Base-by-base conservation (phyloP, 1,140 invertebrate species). In the Belonocnema kinseyi region DNA sequence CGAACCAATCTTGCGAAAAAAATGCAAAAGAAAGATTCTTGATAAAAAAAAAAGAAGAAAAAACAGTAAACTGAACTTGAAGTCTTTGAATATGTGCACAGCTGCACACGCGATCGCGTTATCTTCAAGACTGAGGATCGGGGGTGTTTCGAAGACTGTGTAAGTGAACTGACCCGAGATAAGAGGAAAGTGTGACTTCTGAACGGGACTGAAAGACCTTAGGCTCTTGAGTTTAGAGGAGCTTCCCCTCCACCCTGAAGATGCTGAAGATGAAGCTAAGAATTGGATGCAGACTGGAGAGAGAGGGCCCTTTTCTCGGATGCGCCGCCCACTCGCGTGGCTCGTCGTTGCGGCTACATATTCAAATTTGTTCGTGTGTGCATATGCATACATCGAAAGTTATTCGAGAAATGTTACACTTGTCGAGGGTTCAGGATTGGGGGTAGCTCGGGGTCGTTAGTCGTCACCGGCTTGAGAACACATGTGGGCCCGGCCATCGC, bases 311-410 rank as follows among this genome's bases (percentile, higher is more conserved):
- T 77, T 83, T 76, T 78, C 77, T 54, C 21, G 40, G 58, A 75
- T 73, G 88, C 88, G 81, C 90, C 90, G 89, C 90, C 90, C 86
- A 91, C 89, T 91, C 90, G 88, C 90, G 90, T 91, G 90, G 88
- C 89, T 85, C 77, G 26, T 33, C 26, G 26, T 33, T 33, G 26
- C 26, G 3, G 26, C 26, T 33, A 33, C 26, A 33, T 33, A 33
- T 33, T 33, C 5, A 33, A 33, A 33, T 33, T 33, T 33, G 26
- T 33, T 4, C 26, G 5, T 33, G 26, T 33, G 26, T 33, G 26
- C 5, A 33, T 33, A 4, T 33, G 26, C 40, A 46, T 46, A 11
- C 10, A 46, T 46, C 40, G 40, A 46, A 10, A 46, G 26, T 40
- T 46, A 33, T 40, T 66, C 14, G 33, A 66, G 40, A 66, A n/a